Base-by-base conservation (phyloP, 2,888 invertebrate genomes). In the Leuctra nigra region DNA sequence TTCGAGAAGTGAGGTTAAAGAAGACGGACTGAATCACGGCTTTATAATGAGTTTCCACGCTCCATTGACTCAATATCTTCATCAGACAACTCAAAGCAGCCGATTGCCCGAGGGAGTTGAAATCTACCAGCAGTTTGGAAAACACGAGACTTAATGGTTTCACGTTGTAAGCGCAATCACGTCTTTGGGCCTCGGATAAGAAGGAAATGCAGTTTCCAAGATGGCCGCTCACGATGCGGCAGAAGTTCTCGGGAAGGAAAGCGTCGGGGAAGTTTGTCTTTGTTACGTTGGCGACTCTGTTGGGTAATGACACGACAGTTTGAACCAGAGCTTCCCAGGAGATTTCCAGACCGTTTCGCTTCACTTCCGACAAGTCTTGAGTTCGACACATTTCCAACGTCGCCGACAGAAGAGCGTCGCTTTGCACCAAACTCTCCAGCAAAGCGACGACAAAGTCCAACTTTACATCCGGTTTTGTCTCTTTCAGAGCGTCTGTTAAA, bases 241-340 rank as follows among this genome's bases (percentile, higher is more conserved):
- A 74, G 67, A 79, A 88, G 20, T 73, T 74, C 14, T 77, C 73
- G 0, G 78, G 73, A 0, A 76, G 70, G 66, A 86, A 87, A 16
- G 77, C 73, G 58, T 76, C 73, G 0, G 82, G 79, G 4, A 80
- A 73, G 25, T 78, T 72, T 1, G 72, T 73, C 59, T 80, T 72
- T 24, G 83, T 63, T 63, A 76, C 77, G 66, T 91, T 91, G 7
- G 87, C 86, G 39, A 90, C 72, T 62, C 84, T 74, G 64, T 76
- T 81, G 0, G 91, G 89, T 53, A 91, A 64, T 1, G 86, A 84
- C 6, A 81, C 72, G 53, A 89, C 64, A 47, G 80, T 64, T 66
- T 85, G 85, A 0, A 85, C 74, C 20, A 77, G 79, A 33, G 73
- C 74, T 58, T 77, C 74, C 76, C 80, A 80, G n/a, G 54, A 54